phyloP scores from a whole-genome alignment of 2,888 invertebrate genomes.

The Folsomia manolachei region DNA sequence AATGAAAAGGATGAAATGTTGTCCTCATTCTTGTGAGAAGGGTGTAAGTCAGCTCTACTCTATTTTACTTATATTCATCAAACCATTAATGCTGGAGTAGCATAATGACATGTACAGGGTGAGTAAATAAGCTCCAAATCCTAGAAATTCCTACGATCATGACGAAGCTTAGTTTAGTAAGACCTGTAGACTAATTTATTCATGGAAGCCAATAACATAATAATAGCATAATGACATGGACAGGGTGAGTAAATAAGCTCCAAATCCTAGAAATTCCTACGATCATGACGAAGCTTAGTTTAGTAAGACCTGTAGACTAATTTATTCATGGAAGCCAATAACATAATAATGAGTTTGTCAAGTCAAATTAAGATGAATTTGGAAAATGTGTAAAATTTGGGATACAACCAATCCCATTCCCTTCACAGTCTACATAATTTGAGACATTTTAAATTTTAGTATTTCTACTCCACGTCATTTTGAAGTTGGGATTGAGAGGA shows the following conservation, averaged over 20 bases:
- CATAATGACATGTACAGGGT: too few relatives aligned
- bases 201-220: constrained; percentile 13
- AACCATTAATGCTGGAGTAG: not conserved
- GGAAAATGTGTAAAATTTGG: not conserved
- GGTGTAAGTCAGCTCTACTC: not conserved
- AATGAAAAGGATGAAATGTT: too few relatives aligned
- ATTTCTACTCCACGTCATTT: not conserved
- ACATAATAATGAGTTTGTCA: constrained; percentile 18
- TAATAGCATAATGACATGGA: too few relatives aligned
- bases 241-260: not conserved
- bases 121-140: not conserved
- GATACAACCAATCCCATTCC: not conserved
- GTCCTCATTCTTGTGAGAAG: not conserved
- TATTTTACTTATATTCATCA: too few relatives aligned
- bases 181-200: constrained; percentile 13
- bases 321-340: constrained; percentile 18
- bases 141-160: not conserved
- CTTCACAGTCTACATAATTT: not conserved
- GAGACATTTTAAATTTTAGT: not conserved
- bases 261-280: not conserved
- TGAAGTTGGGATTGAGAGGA: not conserved
- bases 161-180: not conserved
- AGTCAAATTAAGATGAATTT: constrained; percentile 15
- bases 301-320: not conserved
- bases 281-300: not conserved